phyloP scores from a whole-genome alignment of 2,888 invertebrate genomes.

The Dryomyza anilis region DNA sequence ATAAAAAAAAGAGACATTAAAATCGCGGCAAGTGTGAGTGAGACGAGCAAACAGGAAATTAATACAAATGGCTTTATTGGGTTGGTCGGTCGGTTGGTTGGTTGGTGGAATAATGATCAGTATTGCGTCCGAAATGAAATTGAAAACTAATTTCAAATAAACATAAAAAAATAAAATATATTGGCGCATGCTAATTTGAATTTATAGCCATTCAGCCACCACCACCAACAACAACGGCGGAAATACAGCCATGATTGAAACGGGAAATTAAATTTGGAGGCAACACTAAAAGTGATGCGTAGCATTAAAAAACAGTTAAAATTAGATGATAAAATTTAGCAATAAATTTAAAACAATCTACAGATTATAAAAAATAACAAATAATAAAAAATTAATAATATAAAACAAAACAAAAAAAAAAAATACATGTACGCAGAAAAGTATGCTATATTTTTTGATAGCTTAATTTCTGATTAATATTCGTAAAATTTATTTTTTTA shows the following conservation, averaged over 20 bases:
- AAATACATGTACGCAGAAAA: no score
- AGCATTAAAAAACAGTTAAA: no score
- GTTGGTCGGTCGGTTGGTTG: not conserved
- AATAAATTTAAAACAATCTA: no score
- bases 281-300: conserved; percentile 2
- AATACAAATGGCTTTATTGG: conserved; percentile 3
- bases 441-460: no score
- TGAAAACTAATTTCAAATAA: conserved; percentile 2
- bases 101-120: not conserved
- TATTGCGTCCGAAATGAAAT: not conserved
- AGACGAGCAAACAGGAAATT: conserved; percentile 11
- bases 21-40: not conserved
- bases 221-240: conserved; percentile 12
- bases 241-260: conserved; percentile 32
- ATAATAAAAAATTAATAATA: no score
- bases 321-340: no score
- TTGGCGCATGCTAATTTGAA: conserved; percentile 16
- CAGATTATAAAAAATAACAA: no score
- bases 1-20: conserved; percentile 19
- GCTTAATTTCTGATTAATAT: no score
- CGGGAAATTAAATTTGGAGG: conserved; percentile 40
- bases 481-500: no score
- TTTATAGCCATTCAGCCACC: not conserved
- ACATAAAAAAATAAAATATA: conserved; percentile 3
- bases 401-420: no score